Conservation (phyloP, 2,797 vertebrate species). For the Sarcoramphus papa region DNA sequence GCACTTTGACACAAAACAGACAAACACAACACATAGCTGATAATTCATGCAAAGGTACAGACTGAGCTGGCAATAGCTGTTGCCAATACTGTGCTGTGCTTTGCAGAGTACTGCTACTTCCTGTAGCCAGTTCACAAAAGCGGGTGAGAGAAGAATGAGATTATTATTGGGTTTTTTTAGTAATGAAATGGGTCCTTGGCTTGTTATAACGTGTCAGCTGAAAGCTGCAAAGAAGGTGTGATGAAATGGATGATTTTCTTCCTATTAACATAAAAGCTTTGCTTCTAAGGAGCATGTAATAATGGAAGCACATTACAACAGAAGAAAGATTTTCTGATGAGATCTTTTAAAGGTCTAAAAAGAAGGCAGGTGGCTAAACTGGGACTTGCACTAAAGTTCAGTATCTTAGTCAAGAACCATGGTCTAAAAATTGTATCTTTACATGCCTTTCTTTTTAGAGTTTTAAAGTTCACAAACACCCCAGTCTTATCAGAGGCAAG, state of each 20-base stretch:
- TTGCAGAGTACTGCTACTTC: neutral
- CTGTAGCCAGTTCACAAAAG: neutral
- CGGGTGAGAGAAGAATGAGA: neutral
- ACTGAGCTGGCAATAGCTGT: neutral
- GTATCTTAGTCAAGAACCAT: neutral
- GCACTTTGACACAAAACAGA: neutral
- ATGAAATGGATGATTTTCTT: neutral
- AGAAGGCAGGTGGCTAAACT: neutral
- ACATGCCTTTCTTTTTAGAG: neutral
- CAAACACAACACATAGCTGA: neutral
- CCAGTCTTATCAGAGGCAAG: neutral
- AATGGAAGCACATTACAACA: neutral
- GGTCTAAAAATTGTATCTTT: neutral
- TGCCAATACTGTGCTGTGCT: neutral
- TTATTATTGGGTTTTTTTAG: neutral
- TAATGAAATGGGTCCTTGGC: neutral
- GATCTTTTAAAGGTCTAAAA: neutral
- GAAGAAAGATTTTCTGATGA: neutral
- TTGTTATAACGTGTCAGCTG: neutral
- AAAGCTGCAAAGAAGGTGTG: neutral
- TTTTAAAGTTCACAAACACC: neutral
- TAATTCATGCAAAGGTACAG: neutral
- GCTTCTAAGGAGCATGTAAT: neutral
- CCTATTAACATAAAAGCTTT: neutral
- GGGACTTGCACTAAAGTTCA: neutral